These are phyloP conservation scores for Merops nubicus DNA, from an alignment of 2,113 vertebrate genomes.

Conservation along the genomic window DNA sequence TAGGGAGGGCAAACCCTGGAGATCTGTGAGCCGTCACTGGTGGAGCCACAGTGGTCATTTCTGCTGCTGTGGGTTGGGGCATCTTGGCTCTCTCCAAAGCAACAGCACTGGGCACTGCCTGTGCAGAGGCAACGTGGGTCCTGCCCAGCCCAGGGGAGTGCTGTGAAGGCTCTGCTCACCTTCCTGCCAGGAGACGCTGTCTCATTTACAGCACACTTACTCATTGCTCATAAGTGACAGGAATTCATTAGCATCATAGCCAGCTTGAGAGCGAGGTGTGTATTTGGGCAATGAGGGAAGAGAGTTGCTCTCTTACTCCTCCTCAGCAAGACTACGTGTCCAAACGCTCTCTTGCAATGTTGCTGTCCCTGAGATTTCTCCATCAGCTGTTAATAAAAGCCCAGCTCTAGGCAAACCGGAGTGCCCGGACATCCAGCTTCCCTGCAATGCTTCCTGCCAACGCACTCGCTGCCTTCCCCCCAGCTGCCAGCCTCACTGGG, in stretches of 20 bases:
- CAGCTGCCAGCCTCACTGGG: rapidly evolving
- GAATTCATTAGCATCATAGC: background rate
- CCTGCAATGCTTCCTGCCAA: background rate
- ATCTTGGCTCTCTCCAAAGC: background rate
- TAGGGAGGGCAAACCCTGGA: background rate
- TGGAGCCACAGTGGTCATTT: background rate
- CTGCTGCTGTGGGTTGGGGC: background rate
- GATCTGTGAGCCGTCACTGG: background rate
- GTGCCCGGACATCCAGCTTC: background rate
- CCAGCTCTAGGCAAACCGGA: background rate
- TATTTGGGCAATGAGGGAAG: background rate
- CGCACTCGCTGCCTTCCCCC: rapidly evolving
- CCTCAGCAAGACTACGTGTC: background rate
- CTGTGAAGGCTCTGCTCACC: background rate
- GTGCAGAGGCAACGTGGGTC: background rate
- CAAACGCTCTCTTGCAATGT: background rate
- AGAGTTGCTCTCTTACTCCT: background rate
- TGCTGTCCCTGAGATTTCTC: background rate
- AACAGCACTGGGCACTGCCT: rapidly evolving
- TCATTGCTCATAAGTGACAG: background rate
- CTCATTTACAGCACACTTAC: background rate
- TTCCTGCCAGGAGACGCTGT: background rate
- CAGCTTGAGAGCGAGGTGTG: background rate
- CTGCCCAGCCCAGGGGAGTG: background rate
- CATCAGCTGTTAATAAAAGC: background rate